These are phyloP conservation scores for Melanotaenia boesemani DNA, from an alignment of 2,797 vertebrate genomes.

Conservation along the genomic window DNA sequence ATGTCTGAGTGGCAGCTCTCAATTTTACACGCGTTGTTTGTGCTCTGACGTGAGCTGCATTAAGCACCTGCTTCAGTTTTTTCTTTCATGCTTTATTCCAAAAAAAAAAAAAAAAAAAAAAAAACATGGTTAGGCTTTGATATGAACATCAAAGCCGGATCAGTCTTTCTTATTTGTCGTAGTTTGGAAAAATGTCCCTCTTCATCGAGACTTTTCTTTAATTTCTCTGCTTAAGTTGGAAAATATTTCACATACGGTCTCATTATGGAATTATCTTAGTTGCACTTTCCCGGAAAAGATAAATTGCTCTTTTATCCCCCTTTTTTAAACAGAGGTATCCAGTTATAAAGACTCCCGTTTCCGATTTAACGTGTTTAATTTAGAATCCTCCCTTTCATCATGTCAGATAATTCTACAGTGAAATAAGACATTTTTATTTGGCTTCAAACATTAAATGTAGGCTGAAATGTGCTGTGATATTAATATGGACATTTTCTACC, in stretches of 20 bases:
- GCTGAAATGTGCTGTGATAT: neutral
- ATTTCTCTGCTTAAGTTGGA: conserved; percentile 1
- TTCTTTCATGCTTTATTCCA: no score
- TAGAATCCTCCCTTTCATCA: neutral
- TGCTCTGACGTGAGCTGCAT: conserved; percentile 47
- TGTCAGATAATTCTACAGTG: neutral
- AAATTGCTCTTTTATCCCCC: no score
- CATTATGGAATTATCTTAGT: neutral
- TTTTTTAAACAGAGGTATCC: no score
- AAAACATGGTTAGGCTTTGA: conserved; percentile 5
- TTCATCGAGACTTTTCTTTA: conserved; percentile 9
- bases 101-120: no score
- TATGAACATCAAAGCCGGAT: conserved; percentile 22
- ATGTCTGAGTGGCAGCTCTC: conserved; percentile 75
- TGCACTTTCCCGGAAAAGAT: neutral
- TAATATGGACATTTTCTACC: neutral
- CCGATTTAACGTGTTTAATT: no score
- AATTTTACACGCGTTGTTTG: conserved; percentile 48
- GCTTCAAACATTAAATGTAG: neutral
- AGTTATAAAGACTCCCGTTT: no score
- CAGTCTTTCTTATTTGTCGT: conserved; percentile 28
- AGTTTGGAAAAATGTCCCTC: conserved; percentile 2
- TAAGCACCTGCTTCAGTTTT: conserved; percentile 42
- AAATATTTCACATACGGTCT: neutral
- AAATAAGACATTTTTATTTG: conserved; percentile 4